phyloP scores from a whole-genome alignment of 2,888 invertebrate genomes.

The Agrypnus murinus region DNA sequence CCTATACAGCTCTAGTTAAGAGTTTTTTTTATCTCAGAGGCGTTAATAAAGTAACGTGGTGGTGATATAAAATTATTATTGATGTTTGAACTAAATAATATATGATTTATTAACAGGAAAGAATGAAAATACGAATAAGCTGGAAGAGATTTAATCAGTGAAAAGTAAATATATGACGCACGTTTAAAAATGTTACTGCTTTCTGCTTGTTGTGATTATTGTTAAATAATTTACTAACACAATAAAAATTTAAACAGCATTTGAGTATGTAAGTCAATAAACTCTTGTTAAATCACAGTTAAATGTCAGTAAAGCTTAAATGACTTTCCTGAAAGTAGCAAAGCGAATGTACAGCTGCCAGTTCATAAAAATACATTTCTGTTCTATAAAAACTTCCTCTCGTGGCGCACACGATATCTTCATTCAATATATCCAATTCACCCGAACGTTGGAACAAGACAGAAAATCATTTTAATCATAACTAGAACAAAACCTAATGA shows the following conservation, averaged over 20 bases:
- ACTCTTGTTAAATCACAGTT: conserved; percentile 44
- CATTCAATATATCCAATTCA: conserved; percentile 27
- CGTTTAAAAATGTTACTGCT: not conserved
- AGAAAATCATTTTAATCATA: conserved; percentile 54
- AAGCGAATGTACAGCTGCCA: conserved; percentile 54
- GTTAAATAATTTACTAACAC: too few species aligned
- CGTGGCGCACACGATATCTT: conserved; percentile 7
- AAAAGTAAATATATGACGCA: not conserved
- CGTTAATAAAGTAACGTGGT: too few species aligned
- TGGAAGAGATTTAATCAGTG: too few species aligned
- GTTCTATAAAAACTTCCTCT: not conserved
- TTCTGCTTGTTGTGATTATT: too few species aligned
- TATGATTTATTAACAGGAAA: too few species aligned
- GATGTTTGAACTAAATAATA: too few species aligned
- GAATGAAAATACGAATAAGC: too few species aligned
- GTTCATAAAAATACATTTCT: conserved; percentile 48
- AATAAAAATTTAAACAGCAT: too few species aligned
- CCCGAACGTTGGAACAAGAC: conserved; percentile 51
- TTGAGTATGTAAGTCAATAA: conserved; percentile 23
- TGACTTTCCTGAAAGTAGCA: conserved; percentile 51
- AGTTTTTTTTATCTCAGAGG: too few species aligned
- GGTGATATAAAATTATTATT: too few species aligned
- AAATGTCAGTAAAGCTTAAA: conserved; percentile 49
- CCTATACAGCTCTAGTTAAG: too few species aligned
- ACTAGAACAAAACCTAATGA: conserved; percentile 64